Conservation (phyloP, 2,113 vertebrate genomes). For the Stomatorhinus ivindoensis region DNA sequence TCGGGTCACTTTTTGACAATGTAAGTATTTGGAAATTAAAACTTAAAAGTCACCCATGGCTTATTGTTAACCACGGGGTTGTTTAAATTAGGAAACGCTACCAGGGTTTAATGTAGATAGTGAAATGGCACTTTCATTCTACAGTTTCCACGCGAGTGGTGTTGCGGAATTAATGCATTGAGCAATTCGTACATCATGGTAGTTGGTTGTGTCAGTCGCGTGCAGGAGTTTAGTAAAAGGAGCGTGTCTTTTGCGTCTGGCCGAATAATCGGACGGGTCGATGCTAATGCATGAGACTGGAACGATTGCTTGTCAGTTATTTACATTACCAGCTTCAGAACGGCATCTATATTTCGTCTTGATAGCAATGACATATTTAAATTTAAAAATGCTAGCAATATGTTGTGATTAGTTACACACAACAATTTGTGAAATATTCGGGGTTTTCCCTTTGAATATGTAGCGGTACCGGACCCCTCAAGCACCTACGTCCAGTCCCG, state of each 20-base stretch:
- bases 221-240: background rate
- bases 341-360: background rate
- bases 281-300: background rate
- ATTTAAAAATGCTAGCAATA: background rate
- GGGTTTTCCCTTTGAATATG: background rate
- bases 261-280: background rate
- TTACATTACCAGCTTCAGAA: background rate
- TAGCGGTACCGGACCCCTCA: background rate
- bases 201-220: background rate
- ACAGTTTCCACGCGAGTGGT: background rate
- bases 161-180: background rate
- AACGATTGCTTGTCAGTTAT: background rate
- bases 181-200: background rate
- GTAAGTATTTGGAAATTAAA: slow-evolving; percentile 53
- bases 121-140: background rate
- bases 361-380: background rate
- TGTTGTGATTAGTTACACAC: background rate
- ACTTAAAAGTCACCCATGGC: background rate
- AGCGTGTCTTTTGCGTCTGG: background rate
- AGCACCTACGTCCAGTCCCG: background rate
- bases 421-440: background rate
- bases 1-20: slow-evolving; percentile 69
- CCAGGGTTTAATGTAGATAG: background rate
- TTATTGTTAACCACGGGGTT: background rate
- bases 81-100: background rate